Conservation (phyloP, 2,113 vertebrate genomes). For the Protobothrops flavoviridis region DNA sequence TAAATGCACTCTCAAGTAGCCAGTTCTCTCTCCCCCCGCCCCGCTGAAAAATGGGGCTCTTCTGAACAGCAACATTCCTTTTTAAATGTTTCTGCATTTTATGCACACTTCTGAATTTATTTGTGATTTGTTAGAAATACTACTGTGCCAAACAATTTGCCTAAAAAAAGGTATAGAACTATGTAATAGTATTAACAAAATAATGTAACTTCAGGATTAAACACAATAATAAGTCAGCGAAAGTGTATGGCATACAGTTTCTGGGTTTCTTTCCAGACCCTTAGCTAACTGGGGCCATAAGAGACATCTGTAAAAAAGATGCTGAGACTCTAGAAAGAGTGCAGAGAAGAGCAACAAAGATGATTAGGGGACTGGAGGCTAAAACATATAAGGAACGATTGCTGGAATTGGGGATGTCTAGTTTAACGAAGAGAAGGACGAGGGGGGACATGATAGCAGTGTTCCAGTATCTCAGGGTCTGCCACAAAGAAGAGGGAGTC, state of each 20-base stretch:
- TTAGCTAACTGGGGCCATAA: background rate
- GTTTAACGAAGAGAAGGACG: too few species aligned
- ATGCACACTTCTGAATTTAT: background rate
- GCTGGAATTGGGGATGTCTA: too few species aligned
- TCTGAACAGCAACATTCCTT: background rate
- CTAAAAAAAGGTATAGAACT: background rate
- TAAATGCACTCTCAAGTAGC: conserved; percentile 8
- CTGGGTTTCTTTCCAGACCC: background rate
- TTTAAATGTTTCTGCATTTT: background rate
- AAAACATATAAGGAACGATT: too few species aligned
- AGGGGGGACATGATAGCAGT: too few species aligned
- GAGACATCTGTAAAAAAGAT: background rate
- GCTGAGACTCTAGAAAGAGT: too few species aligned
- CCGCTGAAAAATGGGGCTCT: background rate
- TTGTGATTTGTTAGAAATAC: background rate
- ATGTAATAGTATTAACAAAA: background rate
- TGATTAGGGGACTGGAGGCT: too few species aligned
- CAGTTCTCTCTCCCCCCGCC: background rate
- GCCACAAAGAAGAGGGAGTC: too few species aligned
- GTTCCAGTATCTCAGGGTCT: too few species aligned
- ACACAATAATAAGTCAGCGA: background rate
- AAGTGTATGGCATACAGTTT: background rate
- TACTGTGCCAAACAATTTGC: background rate
- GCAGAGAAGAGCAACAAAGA: too few species aligned
- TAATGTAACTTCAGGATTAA: background rate